Percentiles rank a stretch among this genome's conserved stretches.
Conservation (phyloP, 2,797 vertebrate genomes). For the Myoxocephalus aenaeus region DNA sequence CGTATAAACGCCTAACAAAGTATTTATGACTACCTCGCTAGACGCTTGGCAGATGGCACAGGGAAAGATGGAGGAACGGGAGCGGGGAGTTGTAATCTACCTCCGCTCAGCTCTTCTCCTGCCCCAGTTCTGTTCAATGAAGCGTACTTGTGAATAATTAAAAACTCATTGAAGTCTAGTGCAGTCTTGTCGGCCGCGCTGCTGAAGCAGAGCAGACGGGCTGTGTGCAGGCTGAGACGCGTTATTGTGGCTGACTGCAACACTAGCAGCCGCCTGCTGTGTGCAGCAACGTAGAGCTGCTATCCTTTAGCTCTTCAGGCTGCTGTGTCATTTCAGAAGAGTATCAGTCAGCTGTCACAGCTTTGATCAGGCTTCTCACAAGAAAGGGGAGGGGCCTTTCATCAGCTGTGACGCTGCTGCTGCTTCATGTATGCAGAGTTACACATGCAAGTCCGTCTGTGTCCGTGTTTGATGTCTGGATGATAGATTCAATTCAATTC, state of each 20-base stretch:
- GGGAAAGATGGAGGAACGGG: slow-evolving; percentile 6
- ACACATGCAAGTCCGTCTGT: background rate
- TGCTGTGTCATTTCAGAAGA: slow-evolving; percentile 21
- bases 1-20: slow-evolving; percentile 18
- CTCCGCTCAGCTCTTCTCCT: slow-evolving; percentile 37
- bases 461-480: background rate
- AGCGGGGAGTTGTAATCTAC: slow-evolving; percentile 32
- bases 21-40: slow-evolving; percentile 39
- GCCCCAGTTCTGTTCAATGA: slow-evolving; percentile 54
- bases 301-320: background rate
- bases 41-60: slow-evolving; percentile 51
- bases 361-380: slow-evolving; percentile 37
- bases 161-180: slow-evolving; percentile 55
- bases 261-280: background rate
- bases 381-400: slow-evolving; percentile 6
- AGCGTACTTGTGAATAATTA: slow-evolving; percentile 69
- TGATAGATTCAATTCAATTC: background rate
- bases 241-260: background rate
- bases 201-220: background rate
- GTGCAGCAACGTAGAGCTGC: background rate
- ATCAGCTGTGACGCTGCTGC: slow-evolving; percentile 8
- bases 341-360: slow-evolving; percentile 3
- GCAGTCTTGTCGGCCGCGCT: no score
- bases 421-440: slow-evolving; percentile 1
- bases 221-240: slow-evolving; percentile 3